Evolutionary conservation across 2,888 invertebrate genomes (phyloP).

Genomic region (Cataglyphis rosenhaueri): DNA sequence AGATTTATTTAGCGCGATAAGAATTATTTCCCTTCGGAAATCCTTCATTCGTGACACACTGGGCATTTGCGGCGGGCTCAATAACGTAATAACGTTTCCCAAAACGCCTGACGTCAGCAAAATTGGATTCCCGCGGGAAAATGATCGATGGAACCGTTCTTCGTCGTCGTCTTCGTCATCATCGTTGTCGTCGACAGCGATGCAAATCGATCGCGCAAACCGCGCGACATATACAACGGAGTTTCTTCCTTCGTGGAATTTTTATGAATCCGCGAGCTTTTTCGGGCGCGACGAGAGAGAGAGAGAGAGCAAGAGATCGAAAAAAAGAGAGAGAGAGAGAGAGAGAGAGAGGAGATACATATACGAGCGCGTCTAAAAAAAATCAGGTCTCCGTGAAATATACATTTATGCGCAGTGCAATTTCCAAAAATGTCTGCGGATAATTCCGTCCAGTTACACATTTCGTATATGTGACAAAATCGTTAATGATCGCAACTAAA

Average conservation of each 20-base stretch:
- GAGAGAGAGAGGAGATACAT: neutral
- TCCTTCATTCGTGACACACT: slow-evolving; percentile 16
- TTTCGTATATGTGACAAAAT: neutral
- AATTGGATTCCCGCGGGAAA: slow-evolving; percentile 57
- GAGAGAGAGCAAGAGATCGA: neutral
- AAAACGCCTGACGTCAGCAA: slow-evolving; percentile 69
- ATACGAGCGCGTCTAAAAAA: slow-evolving; percentile 40
- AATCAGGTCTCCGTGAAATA: slow-evolving; percentile 49
- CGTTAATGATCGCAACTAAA: slow-evolving; percentile 28
- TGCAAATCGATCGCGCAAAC: slow-evolving; percentile 67
- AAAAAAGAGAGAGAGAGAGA: neutral
- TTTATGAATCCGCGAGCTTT: slow-evolving; percentile 66
- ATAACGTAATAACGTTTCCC: slow-evolving; percentile 55
- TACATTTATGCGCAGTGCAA: slow-evolving; percentile 41
- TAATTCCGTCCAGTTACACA: slow-evolving; percentile 44
- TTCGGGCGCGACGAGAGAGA: slow-evolving; percentile 56
- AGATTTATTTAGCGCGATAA: slow-evolving; percentile 16
- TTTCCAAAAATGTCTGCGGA: slow-evolving; percentile 46
- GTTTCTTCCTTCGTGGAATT: slow-evolving; percentile 67
- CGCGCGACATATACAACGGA: slow-evolving; percentile 57
- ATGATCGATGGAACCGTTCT: slow-evolving; percentile 72
- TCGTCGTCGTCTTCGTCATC: slow-evolving; percentile 32
- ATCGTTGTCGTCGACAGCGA: slow-evolving; percentile 44
- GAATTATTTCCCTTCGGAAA: slow-evolving; percentile 1
- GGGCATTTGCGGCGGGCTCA: slow-evolving; percentile 9